phyloP scores from a whole-genome alignment of 2,113 vertebrate genomes.

The Xenopus borealis region DNA sequence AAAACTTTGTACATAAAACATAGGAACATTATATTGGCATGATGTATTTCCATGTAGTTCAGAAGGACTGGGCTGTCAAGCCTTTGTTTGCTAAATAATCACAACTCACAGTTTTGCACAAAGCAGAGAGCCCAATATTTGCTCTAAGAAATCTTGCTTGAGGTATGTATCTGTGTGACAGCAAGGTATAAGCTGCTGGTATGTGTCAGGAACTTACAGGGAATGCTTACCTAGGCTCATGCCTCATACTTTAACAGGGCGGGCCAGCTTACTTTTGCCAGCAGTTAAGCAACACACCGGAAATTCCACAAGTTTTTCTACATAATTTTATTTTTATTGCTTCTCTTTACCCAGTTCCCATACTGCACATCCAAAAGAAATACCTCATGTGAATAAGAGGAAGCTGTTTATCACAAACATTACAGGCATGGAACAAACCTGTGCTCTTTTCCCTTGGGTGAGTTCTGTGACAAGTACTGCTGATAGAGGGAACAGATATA shows the following conservation, averaged over 20 bases:
- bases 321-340: constrained; percentile 24
- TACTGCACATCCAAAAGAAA: constrained; percentile 34
- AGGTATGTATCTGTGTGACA: background rate
- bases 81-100: no score
- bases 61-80: no score
- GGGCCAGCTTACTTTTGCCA: constrained; percentile 1
- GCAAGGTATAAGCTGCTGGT: background rate
- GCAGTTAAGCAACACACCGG: constrained; percentile 27
- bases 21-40: no score
- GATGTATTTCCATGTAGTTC: no score
- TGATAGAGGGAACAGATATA: background rate
- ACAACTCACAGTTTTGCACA: no score
- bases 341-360: constrained; percentile 17
- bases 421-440: constrained; percentile 12
- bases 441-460: constrained; percentile 5
- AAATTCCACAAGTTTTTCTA: constrained; percentile 36
- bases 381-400: constrained; percentile 37
- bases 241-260: constrained; percentile 35
- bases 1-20: no score
- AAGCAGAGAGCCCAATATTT: no score
- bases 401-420: constrained; percentile 39
- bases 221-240: constrained; percentile 7
- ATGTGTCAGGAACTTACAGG: background rate
- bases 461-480: constrained; percentile 14
- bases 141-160: background rate